phyloP scores from a whole-genome alignment of 2,113 vertebrate genomes.

The Corydoras sp. region DNA sequence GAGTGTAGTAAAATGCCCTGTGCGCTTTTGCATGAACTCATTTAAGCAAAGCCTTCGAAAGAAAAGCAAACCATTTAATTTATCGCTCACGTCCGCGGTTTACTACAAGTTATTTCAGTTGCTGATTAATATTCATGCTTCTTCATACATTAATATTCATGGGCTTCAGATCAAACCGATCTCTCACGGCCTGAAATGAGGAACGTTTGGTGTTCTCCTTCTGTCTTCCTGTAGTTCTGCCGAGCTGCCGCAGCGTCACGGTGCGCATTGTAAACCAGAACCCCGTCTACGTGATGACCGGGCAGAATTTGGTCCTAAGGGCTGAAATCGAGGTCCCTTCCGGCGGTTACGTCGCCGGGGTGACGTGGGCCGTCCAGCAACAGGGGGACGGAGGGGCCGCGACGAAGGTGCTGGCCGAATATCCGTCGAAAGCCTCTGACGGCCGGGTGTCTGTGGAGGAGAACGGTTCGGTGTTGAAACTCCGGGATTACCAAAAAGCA shows the following conservation, averaged over 20 bases:
- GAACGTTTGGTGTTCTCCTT: background rate
- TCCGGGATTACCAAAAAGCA: conserved; percentile 42
- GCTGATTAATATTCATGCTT: too few relatives aligned
- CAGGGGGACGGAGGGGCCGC: conserved; percentile 29
- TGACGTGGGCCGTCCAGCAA: conserved; percentile 56
- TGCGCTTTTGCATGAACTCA: too few relatives aligned
- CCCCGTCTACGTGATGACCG: conserved; percentile 48
- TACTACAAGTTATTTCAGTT: too few relatives aligned
- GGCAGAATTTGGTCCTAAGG: conserved; percentile 49
- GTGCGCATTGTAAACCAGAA: conserved; percentile 52
- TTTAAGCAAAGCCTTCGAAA: too few relatives aligned
- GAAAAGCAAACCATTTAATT: too few relatives aligned
- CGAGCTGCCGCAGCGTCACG: conserved; percentile 42
- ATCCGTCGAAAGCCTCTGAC: conserved; percentile 32
- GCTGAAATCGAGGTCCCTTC: conserved; percentile 45
- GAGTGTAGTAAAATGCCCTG: too few relatives aligned
- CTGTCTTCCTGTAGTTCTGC: conserved; percentile 44
- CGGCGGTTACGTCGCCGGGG: conserved; percentile 37
- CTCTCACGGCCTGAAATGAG: too few relatives aligned
- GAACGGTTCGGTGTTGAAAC: conserved; percentile 46
- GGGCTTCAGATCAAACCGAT: too few relatives aligned
- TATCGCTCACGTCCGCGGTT: too few relatives aligned
- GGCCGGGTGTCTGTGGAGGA: conserved; percentile 26
- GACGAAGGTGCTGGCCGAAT: conserved; percentile 49
- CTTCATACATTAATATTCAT: too few relatives aligned